Evolutionary conservation across 2,113 vertebrate genomes (phyloP), one percentile per base, ranked within the genome.

Genomic region (Porphyrio hochstetteri): DNA sequence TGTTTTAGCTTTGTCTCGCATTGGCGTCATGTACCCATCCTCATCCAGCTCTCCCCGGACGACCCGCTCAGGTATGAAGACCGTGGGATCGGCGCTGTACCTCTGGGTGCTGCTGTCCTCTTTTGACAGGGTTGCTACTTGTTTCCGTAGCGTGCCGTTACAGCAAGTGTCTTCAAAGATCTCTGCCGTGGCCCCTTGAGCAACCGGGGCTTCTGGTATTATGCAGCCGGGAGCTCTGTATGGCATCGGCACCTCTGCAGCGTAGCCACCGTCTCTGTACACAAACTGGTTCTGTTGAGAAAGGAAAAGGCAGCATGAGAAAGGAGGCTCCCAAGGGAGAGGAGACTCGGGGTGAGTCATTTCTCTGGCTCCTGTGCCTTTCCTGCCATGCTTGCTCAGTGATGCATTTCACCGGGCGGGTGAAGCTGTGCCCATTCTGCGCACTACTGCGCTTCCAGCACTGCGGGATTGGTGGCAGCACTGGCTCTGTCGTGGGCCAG

Each of bases 11-110:
- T 99, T 99, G 97, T 99, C 99, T 95, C 99, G 98, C 98, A 99
- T 99, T 0, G 99, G 98, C 1, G 98, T 99, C 99, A 99, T 99
- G 97, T 99, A 99, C 20, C 99, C 99, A 1, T 99, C 99, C 96
- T 99, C 99, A 36, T 99, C 98, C 44, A 98, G 97, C 80, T 99
- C 98, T 42, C 98, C 98, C 53, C 98, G 97, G 60, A 98, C 86
- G 2, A 89, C 97, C 36, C 98, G 98, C 70, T 99, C 99, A 0
- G 98, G 98, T 17, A 99, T 97, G 93, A 99, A 99, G 83, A 98
- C 98, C 0, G 99, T 99, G 83, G 99, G 99, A 91, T 99, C 99
- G 0, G 99, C 99, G 10, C 99, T 99, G 98, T 99, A 99, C 57
- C 99, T 98, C 97, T 99, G 99, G 25, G 98, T 98, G 81, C 98